Percentiles rank a stretch among this genome's conserved stretches.
Conservation (phyloP, 2,113 vertebrate genomes). For the Chiloscyllium plagiosum region DNA sequence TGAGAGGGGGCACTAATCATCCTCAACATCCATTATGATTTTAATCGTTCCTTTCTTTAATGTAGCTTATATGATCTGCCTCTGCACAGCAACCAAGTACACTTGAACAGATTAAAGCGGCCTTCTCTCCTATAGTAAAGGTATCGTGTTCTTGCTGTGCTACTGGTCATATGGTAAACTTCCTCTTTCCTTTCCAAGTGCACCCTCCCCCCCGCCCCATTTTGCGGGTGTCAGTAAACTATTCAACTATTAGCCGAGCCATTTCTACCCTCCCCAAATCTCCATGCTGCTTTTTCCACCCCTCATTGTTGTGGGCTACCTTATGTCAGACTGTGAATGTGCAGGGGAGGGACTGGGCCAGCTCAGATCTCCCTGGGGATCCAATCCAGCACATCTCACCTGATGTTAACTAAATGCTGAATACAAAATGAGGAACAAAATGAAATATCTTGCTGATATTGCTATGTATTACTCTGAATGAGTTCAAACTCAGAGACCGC, state of each 20-base stretch:
- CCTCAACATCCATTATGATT: not conserved
- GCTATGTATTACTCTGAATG: not conserved
- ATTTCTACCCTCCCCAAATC: not conserved
- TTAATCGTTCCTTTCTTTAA: not conserved
- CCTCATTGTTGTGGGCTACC: not conserved
- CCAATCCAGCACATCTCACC: not conserved
- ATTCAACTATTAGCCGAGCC: not conserved
- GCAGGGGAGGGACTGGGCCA: not conserved
- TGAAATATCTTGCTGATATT: conserved; percentile 5
- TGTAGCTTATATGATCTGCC: not conserved
- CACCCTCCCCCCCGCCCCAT: too few species aligned
- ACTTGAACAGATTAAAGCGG: too few species aligned
- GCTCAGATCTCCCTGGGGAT: not conserved
- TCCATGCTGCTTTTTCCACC: not conserved
- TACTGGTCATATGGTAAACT: not conserved
- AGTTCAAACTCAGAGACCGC: not conserved
- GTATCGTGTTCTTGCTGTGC: not conserved
- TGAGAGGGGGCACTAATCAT: too few species aligned
- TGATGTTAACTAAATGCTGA: conserved; percentile 29
- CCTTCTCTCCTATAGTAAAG: too few species aligned
- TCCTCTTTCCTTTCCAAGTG: not conserved
- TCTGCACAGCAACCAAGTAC: not conserved
- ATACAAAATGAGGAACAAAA: conserved; percentile 23
- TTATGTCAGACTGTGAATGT: not conserved
- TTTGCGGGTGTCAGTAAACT: not conserved